Evolutionary conservation across 2,113 vertebrate species (phyloP).

Genomic region (Mystacornis crossleyi): DNA sequence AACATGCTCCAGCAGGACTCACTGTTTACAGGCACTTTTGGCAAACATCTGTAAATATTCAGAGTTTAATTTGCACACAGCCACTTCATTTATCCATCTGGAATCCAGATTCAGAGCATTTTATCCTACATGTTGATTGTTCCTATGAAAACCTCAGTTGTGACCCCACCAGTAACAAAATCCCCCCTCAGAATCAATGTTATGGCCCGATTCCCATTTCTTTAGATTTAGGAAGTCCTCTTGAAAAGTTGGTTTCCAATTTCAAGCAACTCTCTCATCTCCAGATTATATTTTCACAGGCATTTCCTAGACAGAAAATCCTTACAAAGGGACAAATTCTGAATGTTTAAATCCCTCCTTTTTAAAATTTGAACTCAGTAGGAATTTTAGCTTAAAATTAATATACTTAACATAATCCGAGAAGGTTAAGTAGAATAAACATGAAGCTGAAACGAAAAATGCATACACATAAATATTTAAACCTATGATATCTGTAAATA

Average conservation of each 20-base stretch:
- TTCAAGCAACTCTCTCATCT: not conserved
- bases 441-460: not conserved
- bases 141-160: not conserved
- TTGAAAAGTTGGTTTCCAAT: not conserved
- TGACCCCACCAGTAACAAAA: not conserved
- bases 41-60: not conserved
- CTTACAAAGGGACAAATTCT: not conserved
- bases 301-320: not conserved
- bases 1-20: not conserved
- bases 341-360: not conserved
- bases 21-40: not conserved
- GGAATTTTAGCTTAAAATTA: not conserved
- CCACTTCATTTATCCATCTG: not conserved
- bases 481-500: not conserved
- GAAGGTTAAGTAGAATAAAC: not conserved
- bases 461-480: slow-evolving; percentile 20
- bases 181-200: too few species aligned
- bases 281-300: not conserved
- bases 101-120: not conserved
- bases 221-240: not conserved
- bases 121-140: not conserved
- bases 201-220: not conserved
- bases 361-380: not conserved
- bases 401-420: not conserved
- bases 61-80: not conserved